These are phyloP conservation scores for Zosterops borbonicus DNA, from an alignment of 2,113 vertebrate species.

Conservation along the genomic window DNA sequence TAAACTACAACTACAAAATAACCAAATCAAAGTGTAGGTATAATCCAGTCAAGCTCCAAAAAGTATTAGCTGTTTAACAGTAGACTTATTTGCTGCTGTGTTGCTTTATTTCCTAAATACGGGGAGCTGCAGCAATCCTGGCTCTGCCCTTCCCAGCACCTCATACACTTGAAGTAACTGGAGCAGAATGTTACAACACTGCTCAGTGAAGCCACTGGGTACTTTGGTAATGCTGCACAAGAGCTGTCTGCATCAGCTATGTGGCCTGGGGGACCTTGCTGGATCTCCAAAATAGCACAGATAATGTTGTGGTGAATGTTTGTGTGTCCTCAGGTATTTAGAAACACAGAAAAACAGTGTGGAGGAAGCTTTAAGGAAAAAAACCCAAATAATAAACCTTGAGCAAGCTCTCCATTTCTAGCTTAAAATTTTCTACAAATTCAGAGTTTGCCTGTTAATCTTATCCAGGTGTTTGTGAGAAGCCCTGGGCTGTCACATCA, in stretches of 20 bases:
- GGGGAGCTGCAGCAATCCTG: background rate
- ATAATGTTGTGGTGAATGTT: background rate
- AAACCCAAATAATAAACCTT: background rate
- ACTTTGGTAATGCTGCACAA: background rate
- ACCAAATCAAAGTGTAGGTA: background rate
- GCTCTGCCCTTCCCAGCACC: background rate
- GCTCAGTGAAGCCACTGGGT: background rate
- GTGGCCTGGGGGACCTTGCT: background rate
- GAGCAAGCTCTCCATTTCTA: background rate
- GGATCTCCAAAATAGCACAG: background rate
- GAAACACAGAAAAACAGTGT: background rate
- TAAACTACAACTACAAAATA: background rate
- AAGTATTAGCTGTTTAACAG: background rate
- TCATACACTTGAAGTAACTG: rapidly evolving
- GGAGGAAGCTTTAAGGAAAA: background rate
- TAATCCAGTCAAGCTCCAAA: background rate
- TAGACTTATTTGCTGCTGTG: background rate
- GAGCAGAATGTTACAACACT: background rate
- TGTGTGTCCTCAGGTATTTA: background rate
- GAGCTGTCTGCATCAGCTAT: background rate
- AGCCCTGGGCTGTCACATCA: background rate
- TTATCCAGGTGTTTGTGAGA: background rate
- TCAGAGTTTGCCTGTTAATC: background rate
- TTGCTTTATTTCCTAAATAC: background rate
- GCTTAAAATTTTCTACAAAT: background rate